These are phyloP conservation scores for Merodon equestris DNA, from an alignment of 2,888 invertebrate genomes.

Conservation along the genomic window DNA sequence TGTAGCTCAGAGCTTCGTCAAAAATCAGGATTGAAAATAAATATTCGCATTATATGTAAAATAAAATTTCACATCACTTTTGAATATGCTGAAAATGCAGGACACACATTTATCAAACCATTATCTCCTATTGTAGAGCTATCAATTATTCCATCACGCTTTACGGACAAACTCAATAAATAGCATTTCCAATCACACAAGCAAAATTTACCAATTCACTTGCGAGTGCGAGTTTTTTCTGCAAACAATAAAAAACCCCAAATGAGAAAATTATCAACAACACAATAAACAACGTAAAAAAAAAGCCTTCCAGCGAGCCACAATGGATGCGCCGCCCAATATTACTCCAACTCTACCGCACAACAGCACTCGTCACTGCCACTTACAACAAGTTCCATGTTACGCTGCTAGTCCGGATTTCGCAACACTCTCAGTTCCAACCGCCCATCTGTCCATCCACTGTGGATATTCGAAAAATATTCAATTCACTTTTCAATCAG, in stretches of 20 bases:
- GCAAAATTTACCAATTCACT: slow-evolving; percentile 2
- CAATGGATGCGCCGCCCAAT: not conserved
- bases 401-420: slow-evolving; percentile 19
- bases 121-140: too few species aligned
- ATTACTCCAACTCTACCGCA: not conserved
- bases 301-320: not conserved
- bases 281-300: too few species aligned
- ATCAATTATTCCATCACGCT: too few species aligned
- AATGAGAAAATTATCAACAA: not conserved
- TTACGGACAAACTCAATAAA: too few species aligned
- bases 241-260: slow-evolving; percentile 18
- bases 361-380: not conserved
- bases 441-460: too few species aligned
- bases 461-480: slow-evolving; percentile 34
- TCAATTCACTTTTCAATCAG: slow-evolving; percentile 60
- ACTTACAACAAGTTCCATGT: not conserved
- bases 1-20: too few species aligned
- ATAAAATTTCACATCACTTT: too few species aligned
- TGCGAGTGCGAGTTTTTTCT: not conserved
- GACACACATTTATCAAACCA: too few species aligned
- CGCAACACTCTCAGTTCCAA: slow-evolving; percentile 19
- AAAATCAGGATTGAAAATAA: too few species aligned
- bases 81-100: too few species aligned
- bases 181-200: too few species aligned
- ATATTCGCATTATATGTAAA: too few species aligned